phyloP scores from a whole-genome alignment of 2,797 vertebrate species.

The Limosa lapponica region DNA sequence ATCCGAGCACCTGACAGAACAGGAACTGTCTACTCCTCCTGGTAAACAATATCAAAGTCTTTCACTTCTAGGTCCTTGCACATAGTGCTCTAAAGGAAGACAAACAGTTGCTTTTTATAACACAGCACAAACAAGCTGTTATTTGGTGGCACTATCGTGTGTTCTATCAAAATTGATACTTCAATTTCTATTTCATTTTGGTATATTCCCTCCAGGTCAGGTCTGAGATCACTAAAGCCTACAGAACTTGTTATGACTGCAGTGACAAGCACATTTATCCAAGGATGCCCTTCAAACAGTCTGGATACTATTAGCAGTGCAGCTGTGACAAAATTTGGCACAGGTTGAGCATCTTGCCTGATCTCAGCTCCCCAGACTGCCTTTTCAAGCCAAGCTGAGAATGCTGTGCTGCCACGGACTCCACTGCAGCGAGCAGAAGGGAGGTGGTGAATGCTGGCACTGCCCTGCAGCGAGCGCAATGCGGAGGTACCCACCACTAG shows the following conservation, averaged over 20 bases:
- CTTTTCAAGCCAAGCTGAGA: neutral
- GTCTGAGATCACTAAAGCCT: neutral
- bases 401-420: neutral
- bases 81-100: neutral
- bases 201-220: neutral
- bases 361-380: neutral
- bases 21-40: neutral
- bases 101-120: neutral
- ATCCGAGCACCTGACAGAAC: neutral
- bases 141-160: neutral
- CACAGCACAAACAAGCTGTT: neutral
- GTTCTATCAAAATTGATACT: neutral
- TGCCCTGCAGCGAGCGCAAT: rapidly evolving
- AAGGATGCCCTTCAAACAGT: neutral
- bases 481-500: neutral
- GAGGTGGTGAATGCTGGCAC: neutral
- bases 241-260: neutral
- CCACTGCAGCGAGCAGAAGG: neutral
- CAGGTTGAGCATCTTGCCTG: neutral
- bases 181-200: neutral
- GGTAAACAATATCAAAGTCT: neutral
- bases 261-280: neutral
- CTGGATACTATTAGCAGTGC: neutral
- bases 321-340: neutral
- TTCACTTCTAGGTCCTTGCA: neutral